These are phyloP conservation scores for Metaphire vulgaris DNA, from an alignment of 1,140 invertebrate species.

Conservation along the genomic window DNA sequence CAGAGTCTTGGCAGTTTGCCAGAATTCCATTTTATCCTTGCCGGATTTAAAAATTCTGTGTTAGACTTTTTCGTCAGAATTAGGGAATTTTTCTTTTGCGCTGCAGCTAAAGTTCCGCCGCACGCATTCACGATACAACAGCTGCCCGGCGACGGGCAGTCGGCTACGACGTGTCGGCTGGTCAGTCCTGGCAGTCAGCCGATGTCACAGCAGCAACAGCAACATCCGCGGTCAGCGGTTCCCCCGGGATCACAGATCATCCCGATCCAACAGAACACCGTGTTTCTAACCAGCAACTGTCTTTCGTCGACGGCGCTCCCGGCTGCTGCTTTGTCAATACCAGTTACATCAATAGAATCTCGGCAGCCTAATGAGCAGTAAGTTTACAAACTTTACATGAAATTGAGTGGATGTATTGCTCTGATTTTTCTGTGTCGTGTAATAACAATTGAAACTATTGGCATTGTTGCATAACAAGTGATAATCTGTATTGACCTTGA, in stretches of 20 bases:
- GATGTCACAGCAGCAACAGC: neutral
- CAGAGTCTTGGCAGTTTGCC: too few species aligned
- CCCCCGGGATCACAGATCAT: neutral
- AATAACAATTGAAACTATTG: too few species aligned
- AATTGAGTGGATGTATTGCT: too few species aligned
- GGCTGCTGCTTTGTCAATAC: neutral
- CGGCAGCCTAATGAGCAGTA: neutral
- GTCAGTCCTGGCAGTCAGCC: neutral
- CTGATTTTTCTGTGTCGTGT: too few species aligned
- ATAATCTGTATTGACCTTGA: too few species aligned
- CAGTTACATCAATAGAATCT: neutral
- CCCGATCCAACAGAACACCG: neutral
- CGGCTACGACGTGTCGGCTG: neutral
- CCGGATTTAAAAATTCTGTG: too few species aligned
- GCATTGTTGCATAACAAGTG: too few species aligned
- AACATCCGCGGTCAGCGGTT: neutral
- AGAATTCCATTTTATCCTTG: too few species aligned
- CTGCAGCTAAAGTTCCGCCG: neutral
- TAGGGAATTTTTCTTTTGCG: too few species aligned
- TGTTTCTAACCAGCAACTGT: neutral
- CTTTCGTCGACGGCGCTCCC: neutral
- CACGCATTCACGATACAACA: neutral
- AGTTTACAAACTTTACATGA: too few species aligned
- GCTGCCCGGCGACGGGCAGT: neutral
- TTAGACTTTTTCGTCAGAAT: too few species aligned